Base-by-base conservation (phyloP, 1,140 invertebrate genomes). In the Physella acuta region DNA sequence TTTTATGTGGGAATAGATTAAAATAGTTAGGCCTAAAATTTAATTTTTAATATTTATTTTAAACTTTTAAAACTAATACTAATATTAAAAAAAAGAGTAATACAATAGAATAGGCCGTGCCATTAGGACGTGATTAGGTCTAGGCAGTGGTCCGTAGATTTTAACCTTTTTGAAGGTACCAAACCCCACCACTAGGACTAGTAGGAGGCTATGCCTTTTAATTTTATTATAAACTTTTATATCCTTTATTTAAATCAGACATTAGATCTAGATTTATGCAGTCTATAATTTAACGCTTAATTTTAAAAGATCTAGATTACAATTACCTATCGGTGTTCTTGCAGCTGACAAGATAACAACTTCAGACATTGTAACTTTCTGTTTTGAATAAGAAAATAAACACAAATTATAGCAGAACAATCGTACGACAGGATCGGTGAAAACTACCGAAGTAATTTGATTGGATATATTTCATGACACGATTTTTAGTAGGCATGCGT, bases 261-360 rank as follows among this genome's bases (percentile, higher is more conserved):
- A 16, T 8, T 16, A 51, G 0, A 8, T 3, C 24, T 30, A n/a
- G 1, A 30, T 0, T 51, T 20, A 65, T 24, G 49, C 26, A n/a
- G 44, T 24, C 20, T 20, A 26, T 26, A n/a, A 20, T 65, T 31
- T 28, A 20, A 28, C 31, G 8, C 20, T 26, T 16, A 30, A 49
- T 3, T 26, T n/a, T 5, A 14, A 30, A 51, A 51, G 28, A 8
- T 16, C 24, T 17, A 55, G 56, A 56, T 26, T 16, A 26, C 24
- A 62, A 16, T 69, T 86, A 90, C 90, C 90, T 75, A 91, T 89
- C 14, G 90, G 88, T 34, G 90, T 91, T 72, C 90, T 84, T 24
- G 87, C 89, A 31, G 88, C 90, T 28, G 90, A 88, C 11, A 91
- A 85, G 74, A 91, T 90, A 3, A 89, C 87, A 65, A 91, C 81